These are phyloP conservation scores for Oncopodura yosiiana DNA, from an alignment of 1,140 invertebrate genomes.

Conservation along the genomic window DNA sequence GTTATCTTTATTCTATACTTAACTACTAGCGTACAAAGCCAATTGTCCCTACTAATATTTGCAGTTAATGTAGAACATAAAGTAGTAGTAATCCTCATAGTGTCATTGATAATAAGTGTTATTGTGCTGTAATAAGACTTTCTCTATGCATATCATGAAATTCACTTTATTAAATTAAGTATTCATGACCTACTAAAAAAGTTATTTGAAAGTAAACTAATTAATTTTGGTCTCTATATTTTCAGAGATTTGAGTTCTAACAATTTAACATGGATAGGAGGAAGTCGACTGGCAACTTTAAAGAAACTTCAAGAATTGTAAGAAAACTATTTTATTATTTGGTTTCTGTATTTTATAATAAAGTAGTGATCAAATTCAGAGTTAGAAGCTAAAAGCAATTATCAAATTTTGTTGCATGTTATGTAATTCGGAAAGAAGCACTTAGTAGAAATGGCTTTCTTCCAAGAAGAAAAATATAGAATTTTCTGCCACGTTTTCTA, in stretches of 20 bases:
- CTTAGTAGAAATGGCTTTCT: slow-evolving; percentile 11
- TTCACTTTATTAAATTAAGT: no score
- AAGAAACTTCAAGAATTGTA: slow-evolving; percentile 38
- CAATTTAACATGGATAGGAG: slow-evolving; percentile 26
- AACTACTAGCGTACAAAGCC: no score
- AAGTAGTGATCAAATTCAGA: background rate
- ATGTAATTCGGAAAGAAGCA: no score
- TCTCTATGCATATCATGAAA: background rate
- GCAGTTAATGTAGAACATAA: no score
- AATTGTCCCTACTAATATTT: no score
- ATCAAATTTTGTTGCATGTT: no score
- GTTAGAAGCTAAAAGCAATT: background rate
- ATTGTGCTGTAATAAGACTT: no score
- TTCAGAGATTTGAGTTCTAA: slow-evolving; percentile 38
- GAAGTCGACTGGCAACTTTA: slow-evolving; percentile 9
- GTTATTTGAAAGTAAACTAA: background rate
- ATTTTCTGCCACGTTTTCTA: slow-evolving; percentile 42
- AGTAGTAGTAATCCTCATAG: no score
- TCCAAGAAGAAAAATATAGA: slow-evolving; percentile 5
- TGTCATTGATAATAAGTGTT: no score
- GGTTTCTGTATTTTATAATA: background rate
- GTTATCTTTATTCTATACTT: no score
- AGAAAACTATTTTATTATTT: slow-evolving; percentile 6
- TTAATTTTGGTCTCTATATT: slow-evolving; percentile 20
- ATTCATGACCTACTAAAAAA: no score